phyloP scores from a whole-genome alignment of 2,888 invertebrate genomes.

The Patella pellucida region DNA sequence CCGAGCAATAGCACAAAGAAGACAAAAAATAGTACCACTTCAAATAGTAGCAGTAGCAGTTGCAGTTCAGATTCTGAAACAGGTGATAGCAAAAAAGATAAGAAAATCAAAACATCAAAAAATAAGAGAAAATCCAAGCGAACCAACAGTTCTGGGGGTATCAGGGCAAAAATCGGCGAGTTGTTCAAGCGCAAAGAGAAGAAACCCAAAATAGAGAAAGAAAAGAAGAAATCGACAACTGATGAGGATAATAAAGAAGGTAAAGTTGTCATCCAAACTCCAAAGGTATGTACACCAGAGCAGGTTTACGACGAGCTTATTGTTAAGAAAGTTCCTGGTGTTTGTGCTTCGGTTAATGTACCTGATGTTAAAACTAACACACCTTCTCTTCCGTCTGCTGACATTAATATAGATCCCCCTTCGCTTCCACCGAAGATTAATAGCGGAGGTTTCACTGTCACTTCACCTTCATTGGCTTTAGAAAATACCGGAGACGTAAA shows the following conservation, averaged over 20 bases:
- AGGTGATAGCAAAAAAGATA: neutral
- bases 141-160: neutral
- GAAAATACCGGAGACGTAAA: too few relatives aligned
- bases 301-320: neutral
- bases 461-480: too few relatives aligned
- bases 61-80: neutral
- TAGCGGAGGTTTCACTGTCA: neutral
- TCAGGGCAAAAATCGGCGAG: neutral
- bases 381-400: too few relatives aligned
- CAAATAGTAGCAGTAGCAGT: neutral
- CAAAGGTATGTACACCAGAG: neutral
- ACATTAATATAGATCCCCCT: neutral
- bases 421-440: neutral
- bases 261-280: neutral
- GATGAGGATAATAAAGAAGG: neutral
- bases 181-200: slow-evolving; percentile 11
- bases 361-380: too few relatives aligned
- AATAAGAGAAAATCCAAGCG: neutral
- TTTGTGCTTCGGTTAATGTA: too few relatives aligned
- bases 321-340: neutral
- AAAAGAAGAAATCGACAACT: slow-evolving; percentile 6
- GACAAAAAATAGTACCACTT: too few relatives aligned
- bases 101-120: neutral
- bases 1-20: too few relatives aligned
- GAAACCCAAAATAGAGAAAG: slow-evolving; percentile 1